Percentiles rank a stretch among this genome's conserved stretches.
These are phyloP conservation scores for Orius insidiosus DNA, from an alignment of 1,140 invertebrate genomes.

Conservation along the genomic window DNA sequence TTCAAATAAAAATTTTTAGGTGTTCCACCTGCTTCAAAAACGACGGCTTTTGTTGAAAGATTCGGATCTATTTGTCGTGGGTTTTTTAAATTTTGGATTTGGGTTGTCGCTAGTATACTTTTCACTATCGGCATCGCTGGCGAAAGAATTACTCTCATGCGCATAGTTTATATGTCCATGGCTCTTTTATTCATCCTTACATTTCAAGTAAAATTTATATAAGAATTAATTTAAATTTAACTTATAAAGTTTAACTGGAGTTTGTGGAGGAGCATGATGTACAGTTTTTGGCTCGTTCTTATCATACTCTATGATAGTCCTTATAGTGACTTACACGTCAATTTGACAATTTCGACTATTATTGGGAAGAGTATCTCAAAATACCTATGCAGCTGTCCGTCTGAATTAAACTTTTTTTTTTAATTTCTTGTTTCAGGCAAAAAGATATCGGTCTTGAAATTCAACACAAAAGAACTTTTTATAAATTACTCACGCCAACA, in stretches of 20 bases:
- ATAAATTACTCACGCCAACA: slow-evolving; percentile 79
- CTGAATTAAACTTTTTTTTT: too few species aligned
- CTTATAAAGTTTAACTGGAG: slow-evolving; percentile 70
- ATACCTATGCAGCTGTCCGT: slow-evolving; percentile 62
- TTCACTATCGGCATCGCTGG: slow-evolving; percentile 81
- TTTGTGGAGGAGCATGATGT: slow-evolving; percentile 84
- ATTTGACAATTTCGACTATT: slow-evolving; percentile 74
- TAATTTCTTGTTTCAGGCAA: slow-evolving; percentile 45
- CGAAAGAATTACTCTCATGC: slow-evolving; percentile 79
- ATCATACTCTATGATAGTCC: slow-evolving; percentile 92
- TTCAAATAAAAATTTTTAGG: too few species aligned
- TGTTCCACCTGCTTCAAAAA: too few species aligned
- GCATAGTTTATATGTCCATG: slow-evolving; percentile 91
- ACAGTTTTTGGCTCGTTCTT: slow-evolving; percentile 87
- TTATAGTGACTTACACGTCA: slow-evolving; percentile 92
- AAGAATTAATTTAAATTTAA: too few species aligned
- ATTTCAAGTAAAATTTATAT: slow-evolving; percentile 61
- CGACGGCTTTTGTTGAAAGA: slow-evolving; percentile 51
- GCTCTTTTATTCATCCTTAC: slow-evolving; percentile 84
- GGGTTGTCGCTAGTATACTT: slow-evolving; percentile 79
- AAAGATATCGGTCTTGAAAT: slow-evolving; percentile 82
- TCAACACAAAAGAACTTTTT: slow-evolving; percentile 75
- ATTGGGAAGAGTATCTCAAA: slow-evolving; percentile 63
- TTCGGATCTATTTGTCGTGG: too few species aligned
- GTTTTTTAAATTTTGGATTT: slow-evolving; percentile 98